Conservation (phyloP, 2,797 vertebrate species). For the Sebastes flavidus region DNA sequence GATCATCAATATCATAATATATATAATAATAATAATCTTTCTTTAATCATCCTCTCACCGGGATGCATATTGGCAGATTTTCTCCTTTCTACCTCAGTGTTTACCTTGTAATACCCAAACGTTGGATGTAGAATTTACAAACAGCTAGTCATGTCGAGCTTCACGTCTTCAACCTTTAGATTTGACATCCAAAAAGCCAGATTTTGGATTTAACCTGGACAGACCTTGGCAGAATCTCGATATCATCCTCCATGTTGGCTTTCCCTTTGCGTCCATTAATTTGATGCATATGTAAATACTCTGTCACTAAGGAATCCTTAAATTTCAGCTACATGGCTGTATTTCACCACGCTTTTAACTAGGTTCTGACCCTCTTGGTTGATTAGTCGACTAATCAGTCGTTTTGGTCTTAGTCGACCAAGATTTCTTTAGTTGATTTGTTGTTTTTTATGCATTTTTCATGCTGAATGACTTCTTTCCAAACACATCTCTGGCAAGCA, state of each 20-base stretch:
- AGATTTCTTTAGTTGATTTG: no score
- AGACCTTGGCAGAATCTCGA: neutral
- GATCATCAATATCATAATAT: neutral
- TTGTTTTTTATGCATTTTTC: accelerated
- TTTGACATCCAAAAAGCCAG: neutral
- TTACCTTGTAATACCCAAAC: neutral
- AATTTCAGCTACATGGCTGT: neutral
- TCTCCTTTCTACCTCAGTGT: neutral
- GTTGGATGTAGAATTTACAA: neutral
- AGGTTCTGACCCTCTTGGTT: no score
- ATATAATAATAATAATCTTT: no score
- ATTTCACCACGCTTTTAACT: neutral
- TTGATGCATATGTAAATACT: neutral
- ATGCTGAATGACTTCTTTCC: no score
- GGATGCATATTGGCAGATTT: neutral
- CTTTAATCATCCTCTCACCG: no score
- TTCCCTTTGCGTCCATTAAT: neutral
- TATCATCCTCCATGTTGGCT: neutral
- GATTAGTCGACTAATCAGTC: no score
- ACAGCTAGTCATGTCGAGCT: neutral
- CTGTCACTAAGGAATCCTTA: neutral
- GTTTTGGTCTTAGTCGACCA: no score
- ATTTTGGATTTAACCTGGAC: neutral
- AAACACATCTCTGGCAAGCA: no score
- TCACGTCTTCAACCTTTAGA: neutral